These are phyloP conservation scores for Mactromeris polynyma DNA, from an alignment of 2,888 invertebrate species.

Conservation along the genomic window DNA sequence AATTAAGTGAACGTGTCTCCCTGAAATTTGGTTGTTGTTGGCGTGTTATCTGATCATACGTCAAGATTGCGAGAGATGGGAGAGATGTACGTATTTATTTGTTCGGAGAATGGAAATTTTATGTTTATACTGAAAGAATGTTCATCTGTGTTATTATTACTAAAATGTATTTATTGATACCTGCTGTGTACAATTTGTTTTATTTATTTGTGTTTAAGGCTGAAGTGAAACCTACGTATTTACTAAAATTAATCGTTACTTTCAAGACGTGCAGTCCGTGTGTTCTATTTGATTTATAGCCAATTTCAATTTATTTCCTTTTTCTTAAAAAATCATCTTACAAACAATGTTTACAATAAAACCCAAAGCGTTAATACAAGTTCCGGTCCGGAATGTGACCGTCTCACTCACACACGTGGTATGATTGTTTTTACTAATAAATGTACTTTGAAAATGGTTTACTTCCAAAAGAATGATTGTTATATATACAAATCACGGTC, in stretches of 20 bases:
- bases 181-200: background rate
- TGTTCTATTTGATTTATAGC: slow-evolving; percentile 5
- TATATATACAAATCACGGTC: background rate
- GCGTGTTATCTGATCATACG: background rate
- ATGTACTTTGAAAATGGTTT: background rate
- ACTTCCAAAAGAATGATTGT: background rate
- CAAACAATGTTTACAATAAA: background rate
- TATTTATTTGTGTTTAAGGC: background rate
- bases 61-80: background rate
- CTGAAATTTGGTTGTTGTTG: background rate
- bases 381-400: background rate
- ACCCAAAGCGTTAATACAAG: background rate
- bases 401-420: background rate
- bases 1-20: background rate
- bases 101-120: slow-evolving; percentile 9
- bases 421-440: background rate
- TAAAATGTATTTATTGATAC: background rate
- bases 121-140: background rate
- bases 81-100: background rate
- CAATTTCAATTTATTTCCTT: background rate
- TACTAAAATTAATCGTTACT: background rate
- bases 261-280: background rate
- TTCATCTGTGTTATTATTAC: slow-evolving; percentile 1
- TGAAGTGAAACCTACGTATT: background rate
- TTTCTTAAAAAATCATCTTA: background rate